Evolutionary conservation across 2,113 vertebrate genomes (phyloP), one percentile per base, ranked within the genome.

Genomic region (Ploceus nigricollis): DNA sequence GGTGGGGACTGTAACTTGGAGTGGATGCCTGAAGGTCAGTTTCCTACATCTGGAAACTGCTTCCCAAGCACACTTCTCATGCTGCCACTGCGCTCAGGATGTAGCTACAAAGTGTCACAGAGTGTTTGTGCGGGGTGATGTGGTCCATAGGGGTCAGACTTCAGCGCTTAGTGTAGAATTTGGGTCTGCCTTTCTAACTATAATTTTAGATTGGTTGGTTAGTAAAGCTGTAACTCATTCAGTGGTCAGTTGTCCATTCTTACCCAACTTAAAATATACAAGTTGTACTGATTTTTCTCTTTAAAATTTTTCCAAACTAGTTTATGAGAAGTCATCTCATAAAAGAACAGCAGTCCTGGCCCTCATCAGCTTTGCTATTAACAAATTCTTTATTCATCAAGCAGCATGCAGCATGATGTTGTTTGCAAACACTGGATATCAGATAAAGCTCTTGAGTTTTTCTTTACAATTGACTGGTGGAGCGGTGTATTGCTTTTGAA

Each of bases 31-130:
- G 61, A 33, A 68, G 70, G 15, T 24, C n/a, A 9, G 1, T 54
- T 71, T 75, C 31, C 21, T 77, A 1, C 4, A 1, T 9, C 24
- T 44, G 40, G 61, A 57, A 86, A 61, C 19, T 51, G 27, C 15
- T 60, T 79, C 61, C 37, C 33, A 24, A 17, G 33, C 9, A 14
- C 5, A 1, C 7, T 44, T 51, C 22, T 70, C 5, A 3, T 60
- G 45, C 42, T 60, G 47, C 39, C n/a, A 23, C 25, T 73, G 61
- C 23, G 42, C 42, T 86, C 40, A 24, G 60, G 16, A 35, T 0
- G 0, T 11, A 57, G 31, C 51, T 72, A 6, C 5, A 0, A 23
- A 9, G 33, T 6, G 1, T 69, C 48, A 15, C 0, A 0, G 4
- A 12, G 23, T 19, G 14, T 65, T 77, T 5, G 13, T 44, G 58